Evolutionary conservation across 2,888 invertebrate genomes (phyloP), one percentile per base, ranked within the genome.

Genomic region (Epinotia demarniana): DNA sequence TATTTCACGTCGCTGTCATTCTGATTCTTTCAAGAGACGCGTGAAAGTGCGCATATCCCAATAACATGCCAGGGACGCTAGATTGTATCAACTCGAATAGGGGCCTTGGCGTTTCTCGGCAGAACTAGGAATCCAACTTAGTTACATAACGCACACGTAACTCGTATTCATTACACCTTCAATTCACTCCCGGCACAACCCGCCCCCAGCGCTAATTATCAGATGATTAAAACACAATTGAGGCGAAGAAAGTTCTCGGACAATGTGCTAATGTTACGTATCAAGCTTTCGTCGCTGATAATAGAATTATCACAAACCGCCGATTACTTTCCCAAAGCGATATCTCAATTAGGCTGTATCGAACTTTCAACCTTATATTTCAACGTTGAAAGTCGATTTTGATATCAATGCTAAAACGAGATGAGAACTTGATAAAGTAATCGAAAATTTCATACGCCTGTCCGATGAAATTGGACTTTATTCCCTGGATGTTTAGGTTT

Each of bases 211-310:
- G 19, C 53, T 90, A 89, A 90, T 90, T 89, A 89, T 82, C 82
- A 82, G 81, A 81, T 84, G 85, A 86, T 84, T 80, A 79, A 83
- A 83, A 83, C 83, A 88, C 86, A 88, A 88, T 86, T 82, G 84
- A 39, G 43, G 39, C 80, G 85, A 90, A 89, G 92, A 92, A 92
- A 92, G 92, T 90, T 81, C 81, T 80, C 83, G 83, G 79, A 90
- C 89, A 86, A 88, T 67, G 66, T 66, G 66, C 66, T 27, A 53
- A 89, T 83, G 83, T 90, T 89, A 90, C 90, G 87, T 88, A 84
- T 83, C 85, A 84, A 81, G 82, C 84, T 86, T 86, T 87, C 84
- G 77, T 81, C 79, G 72, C 76, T 73, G 77, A 81, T 81, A 82
- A 82, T 81, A 77, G 75, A 77, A 69, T 72, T 71, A 75, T 71